Base-by-base conservation (phyloP, 2,113 vertebrate genomes). In the Heterotis niloticus region DNA sequence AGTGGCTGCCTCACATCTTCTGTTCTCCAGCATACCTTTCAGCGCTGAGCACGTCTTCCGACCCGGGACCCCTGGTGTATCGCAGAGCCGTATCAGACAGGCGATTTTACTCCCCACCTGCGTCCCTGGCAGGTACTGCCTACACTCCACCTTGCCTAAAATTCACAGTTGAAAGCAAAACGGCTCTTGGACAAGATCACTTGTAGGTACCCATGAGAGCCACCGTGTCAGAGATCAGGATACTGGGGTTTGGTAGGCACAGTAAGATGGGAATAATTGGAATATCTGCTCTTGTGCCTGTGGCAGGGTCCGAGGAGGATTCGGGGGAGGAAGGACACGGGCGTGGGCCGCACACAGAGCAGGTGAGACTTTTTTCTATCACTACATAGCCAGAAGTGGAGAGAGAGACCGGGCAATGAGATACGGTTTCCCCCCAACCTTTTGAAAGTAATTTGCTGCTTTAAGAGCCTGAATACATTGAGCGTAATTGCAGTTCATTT, bases 91-190 rank as follows among this genome's bases (percentile, higher is more conserved):
- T 94, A 14, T 97, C 96, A 0, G 96, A 99, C 1, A 96, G 96
- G 65, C 96, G 96, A 88, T 99, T 99, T 90, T 99, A 99, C 86
- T 99, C 98, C 18, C 98, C 98, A 0, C 96, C 97, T 0, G 97
- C 98, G 85, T 99, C 98, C 24, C 88, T 95, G 0, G 96, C 95
- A 93, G 97, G 98, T 99, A 80, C 76, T n/a, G 3, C 34, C 34
- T 44, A 44, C 34, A 2, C 34, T 44, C 3, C 17, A n/a, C 0
- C 20, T 56, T 20, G 10, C 44, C 44, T 34, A 52, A 5, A 11
- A 62, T 20, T 17, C 10, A 14, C 59, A 4, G 59, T 11, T 14
- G 59, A 44, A 44, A 44, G 34, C 7, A 44, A 44, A 2, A 62
- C 12, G 59, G 59, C 59, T 62, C 14, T 26, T 74, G 18, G 57